phyloP scores from a whole-genome alignment of 2,113 vertebrate genomes.

The Sylvietta virens region DNA sequence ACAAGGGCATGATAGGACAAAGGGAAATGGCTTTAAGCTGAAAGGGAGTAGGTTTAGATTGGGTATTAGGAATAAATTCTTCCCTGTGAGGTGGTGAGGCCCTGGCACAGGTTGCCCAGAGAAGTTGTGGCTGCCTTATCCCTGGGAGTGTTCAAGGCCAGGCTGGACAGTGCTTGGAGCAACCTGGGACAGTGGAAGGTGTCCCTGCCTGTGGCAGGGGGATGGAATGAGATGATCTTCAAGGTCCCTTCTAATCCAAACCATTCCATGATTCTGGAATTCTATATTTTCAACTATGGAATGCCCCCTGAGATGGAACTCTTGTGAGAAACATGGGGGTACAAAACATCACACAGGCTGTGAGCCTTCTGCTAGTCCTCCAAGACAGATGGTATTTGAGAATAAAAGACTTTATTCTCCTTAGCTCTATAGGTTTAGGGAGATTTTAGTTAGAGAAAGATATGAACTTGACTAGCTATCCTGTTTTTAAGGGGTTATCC shows the following conservation, averaged over 20 bases:
- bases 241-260: background rate
- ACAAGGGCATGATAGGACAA: background rate
- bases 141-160: background rate
- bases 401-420: background rate
- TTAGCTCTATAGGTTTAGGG: background rate
- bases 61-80: background rate
- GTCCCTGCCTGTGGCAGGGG: background rate
- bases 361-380: background rate
- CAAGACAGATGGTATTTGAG: background rate
- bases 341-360: background rate
- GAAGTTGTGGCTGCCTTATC: background rate
- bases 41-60: background rate
- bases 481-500: background rate
- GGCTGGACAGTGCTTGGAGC: fast-evolving
- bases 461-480: background rate
- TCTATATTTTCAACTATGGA: background rate
- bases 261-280: background rate
- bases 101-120: background rate
- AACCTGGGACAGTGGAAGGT: fast-evolving
- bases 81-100: background rate
- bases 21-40: background rate
- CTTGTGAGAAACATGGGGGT: background rate
- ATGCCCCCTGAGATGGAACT: background rate
- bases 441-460: background rate
- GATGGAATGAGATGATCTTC: fast-evolving